Conservation (phyloP, 2,797 vertebrate genomes). For the Loris lydekkerianus region DNA sequence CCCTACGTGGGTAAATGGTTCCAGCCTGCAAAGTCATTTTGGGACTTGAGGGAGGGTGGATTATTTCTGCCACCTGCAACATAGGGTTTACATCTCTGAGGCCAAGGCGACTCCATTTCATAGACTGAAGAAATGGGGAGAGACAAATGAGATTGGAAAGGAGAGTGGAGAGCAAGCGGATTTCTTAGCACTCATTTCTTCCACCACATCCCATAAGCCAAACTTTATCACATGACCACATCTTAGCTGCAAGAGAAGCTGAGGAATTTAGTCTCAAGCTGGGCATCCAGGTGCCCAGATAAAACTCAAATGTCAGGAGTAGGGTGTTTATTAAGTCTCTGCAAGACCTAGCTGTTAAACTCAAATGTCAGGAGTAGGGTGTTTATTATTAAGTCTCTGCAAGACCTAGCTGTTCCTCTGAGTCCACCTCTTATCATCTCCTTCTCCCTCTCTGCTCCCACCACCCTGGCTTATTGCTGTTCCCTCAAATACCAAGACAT, state of each 20-base stretch:
- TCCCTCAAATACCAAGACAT: background rate
- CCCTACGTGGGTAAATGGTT: background rate
- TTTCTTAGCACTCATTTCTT: background rate
- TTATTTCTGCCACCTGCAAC: background rate
- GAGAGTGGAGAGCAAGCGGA: background rate
- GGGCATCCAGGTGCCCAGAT: background rate
- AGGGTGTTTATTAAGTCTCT: background rate
- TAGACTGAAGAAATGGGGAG: background rate
- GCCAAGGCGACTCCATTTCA: background rate
- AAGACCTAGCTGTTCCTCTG: background rate
- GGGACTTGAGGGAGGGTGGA: background rate
- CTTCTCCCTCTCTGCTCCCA: background rate
- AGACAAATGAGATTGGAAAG: background rate
- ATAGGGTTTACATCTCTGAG: background rate
- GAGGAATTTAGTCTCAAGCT: background rate
- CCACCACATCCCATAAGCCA: background rate
- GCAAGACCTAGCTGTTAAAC: background rate
- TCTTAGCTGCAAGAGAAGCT: slow-evolving; percentile 3
- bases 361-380: background rate
- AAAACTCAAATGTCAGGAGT: background rate
- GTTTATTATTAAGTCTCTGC: background rate
- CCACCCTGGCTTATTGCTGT: background rate
- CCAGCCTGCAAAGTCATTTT: background rate
- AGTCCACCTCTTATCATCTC: background rate
- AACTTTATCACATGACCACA: background rate